These are phyloP conservation scores for Mus minutoides DNA, from an alignment of 2,797 vertebrate species.

Conservation along the genomic window DNA sequence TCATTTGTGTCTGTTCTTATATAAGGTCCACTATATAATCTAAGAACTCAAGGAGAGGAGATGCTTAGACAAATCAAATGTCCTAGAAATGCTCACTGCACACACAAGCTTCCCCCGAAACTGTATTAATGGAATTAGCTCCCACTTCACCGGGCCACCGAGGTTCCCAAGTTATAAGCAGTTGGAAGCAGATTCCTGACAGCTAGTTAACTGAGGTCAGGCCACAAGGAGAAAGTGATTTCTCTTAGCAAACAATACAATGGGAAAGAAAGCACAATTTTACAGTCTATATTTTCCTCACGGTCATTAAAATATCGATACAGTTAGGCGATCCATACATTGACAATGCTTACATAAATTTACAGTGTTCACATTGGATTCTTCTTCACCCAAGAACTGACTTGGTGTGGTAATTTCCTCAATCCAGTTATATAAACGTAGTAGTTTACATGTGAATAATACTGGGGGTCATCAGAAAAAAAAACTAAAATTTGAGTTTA, in stretches of 20 bases:
- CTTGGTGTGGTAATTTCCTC: not conserved
- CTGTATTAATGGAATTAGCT: conserved; percentile 45
- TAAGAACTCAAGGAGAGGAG: conserved; percentile 40
- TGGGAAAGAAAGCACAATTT: not conserved
- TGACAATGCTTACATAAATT: conserved; percentile 19
- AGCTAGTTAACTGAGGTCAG: not conserved
- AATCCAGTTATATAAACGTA: not conserved
- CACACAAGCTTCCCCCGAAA: not conserved
- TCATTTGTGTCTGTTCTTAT: conserved; percentile 37
- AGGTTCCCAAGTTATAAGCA: not conserved
- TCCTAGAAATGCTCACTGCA: conserved; percentile 56
- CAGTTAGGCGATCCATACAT: not conserved
- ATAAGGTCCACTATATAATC: conserved; percentile 16
- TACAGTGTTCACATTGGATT: not conserved
- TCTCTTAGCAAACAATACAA: not conserved
- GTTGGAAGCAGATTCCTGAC: not conserved
- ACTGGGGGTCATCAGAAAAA: conserved; percentile 30
- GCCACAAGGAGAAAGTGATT: not conserved
- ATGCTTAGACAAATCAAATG: conserved; percentile 65
- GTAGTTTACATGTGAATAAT: not conserved
- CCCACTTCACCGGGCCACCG: not conserved
- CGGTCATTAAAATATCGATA: not conserved
- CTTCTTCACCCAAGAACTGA: not conserved
- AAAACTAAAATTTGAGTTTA: conserved; percentile 24
- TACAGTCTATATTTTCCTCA: not conserved